A percentile compares a stretch with the other conserved stretches of the same genome.
Conservation (phyloP, 2,888 invertebrate species). For the Ormyrus labotus region DNA sequence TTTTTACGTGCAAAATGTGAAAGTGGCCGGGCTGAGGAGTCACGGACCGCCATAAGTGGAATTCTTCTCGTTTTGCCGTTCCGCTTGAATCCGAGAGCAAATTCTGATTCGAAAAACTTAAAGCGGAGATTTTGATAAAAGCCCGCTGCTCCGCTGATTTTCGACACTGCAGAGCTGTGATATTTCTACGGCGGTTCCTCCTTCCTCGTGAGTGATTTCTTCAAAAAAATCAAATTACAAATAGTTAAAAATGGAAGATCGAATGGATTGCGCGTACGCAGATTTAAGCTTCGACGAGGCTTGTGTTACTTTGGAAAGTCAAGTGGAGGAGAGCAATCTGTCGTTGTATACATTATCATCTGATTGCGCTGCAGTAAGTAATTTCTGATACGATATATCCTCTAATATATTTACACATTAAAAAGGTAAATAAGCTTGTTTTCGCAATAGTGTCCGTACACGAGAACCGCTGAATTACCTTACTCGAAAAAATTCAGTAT, state of each 20-base stretch:
- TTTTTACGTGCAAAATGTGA: not conserved
- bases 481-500: constrained; percentile 72
- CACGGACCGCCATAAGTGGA: not conserved
- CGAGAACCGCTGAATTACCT: constrained; percentile 76
- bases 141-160: no score
- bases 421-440: not conserved
- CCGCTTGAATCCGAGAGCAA: not conserved
- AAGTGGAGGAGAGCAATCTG: constrained; percentile 70
- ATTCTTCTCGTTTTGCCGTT: not conserved
- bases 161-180: no score
- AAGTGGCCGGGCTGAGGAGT: not conserved
- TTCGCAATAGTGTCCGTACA: constrained; percentile 81
- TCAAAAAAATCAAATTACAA: no score
- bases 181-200: no score
- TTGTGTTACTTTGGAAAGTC: constrained; percentile 77
- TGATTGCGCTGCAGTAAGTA: constrained; percentile 83
- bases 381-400: not conserved
- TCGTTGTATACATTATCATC: constrained; percentile 83
- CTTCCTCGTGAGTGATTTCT: no score
- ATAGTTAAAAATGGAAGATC: not conserved
- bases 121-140: not conserved
- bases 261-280: constrained; percentile 59
- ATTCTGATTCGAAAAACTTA: not conserved
- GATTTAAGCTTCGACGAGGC: constrained; percentile 82
- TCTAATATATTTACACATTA: no score